Evolutionary conservation across 2,888 invertebrate species (phyloP), one percentile per base, ranked within the genome.

Genomic region (Thymelicus acteon): DNA sequence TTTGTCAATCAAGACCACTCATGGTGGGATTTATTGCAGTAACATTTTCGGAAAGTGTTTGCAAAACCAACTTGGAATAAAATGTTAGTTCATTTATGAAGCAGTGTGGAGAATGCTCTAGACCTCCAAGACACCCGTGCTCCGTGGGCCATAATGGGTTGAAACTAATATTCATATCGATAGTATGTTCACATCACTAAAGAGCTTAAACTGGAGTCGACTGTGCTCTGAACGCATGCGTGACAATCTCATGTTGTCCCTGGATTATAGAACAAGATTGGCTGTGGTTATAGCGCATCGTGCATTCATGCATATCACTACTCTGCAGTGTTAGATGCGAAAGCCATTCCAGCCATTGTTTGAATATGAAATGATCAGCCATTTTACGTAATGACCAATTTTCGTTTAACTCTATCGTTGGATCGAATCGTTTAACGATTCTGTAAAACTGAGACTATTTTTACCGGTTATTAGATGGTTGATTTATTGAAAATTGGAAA

Each of bases 181-280:
- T 47, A 61, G 7, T 24, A n/a, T 31, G 2, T 31, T 24, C 31
- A 31, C 62, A 48, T 48, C 62, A 48, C 62, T 62, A 62, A 10
- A 13, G 31, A 47, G 48, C 62, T 62, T n/a, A n/a, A 7, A 12
- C 19, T 48, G 8, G 31, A 48, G 37, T 48, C 37, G 48, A 62
- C 37, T 44, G 62, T 48, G 37, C 48, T 62, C 24, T n/a, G 48
- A 31, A 31, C 24, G 48, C 47, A 48, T 31, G 62, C 48, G 48
- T 62, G 62, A 48, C 48, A 48, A 62, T 48, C 62, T 24, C 1
- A 37, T 62, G 62, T 61, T 54, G 52, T 47, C 47, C 62, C 57
- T 68, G 57, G 68, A 63, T 69, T 63, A 63, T 54, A 52, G 37
- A 68, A 52, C 52, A 54, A 24, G 54, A 54, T 24, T 8, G 54